A percentile compares a stretch with the other conserved stretches of the same genome.
Conservation (phyloP, 2,113 vertebrate genomes). For the Platysteira castanea region DNA sequence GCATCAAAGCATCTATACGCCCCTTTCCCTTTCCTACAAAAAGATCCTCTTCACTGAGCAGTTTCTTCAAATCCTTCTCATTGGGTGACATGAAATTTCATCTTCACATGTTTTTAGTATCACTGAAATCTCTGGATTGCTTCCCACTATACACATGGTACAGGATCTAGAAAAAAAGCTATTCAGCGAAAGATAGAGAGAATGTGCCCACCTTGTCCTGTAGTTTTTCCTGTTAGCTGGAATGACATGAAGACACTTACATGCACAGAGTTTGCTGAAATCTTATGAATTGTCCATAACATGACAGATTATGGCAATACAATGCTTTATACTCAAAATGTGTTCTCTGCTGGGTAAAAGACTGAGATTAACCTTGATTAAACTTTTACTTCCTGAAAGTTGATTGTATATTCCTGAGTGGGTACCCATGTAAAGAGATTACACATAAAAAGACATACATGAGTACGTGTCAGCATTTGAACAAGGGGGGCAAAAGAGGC, state of each 20-base stretch:
- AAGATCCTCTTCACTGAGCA: neutral
- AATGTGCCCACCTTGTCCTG: neutral
- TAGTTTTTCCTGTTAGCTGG: neutral
- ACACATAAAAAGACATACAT: neutral
- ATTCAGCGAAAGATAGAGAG: neutral
- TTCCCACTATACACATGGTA: neutral
- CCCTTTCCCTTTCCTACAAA: neutral
- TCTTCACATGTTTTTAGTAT: neutral
- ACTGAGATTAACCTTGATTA: neutral
- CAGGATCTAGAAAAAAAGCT: neutral
- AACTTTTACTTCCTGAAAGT: neutral
- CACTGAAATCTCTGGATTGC: neutral
- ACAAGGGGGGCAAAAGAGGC: neutral
- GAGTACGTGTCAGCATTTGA: neutral
- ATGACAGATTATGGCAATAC: neutral
- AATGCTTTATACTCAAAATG: neutral
- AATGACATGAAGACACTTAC: neutral
- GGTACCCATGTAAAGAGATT: neutral
- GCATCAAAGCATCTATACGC: neutral
- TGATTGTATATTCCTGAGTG: neutral
- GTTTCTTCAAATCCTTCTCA: neutral
- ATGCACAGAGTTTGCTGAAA: neutral
- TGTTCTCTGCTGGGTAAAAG: neutral
- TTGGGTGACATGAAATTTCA: neutral
- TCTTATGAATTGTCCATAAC: neutral